Evolutionary conservation across 23 tunicate species (phyloP).

Genomic region (Halocynthia aurantium): DNA sequence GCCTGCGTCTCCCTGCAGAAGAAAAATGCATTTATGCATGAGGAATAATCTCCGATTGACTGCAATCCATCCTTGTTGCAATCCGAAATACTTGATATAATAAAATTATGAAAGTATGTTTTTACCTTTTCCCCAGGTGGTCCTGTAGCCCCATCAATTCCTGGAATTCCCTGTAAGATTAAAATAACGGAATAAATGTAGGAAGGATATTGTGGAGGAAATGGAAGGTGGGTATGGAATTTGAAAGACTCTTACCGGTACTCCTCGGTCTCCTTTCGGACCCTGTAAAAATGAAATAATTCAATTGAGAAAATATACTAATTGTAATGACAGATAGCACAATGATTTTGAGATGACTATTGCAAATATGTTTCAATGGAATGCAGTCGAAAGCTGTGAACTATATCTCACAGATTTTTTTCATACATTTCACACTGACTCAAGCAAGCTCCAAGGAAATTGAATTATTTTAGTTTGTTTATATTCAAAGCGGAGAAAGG

Average conservation of each 20-base stretch:
- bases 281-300: conserved; percentile 10
- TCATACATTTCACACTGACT: too few relatives aligned
- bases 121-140: conserved; percentile 26
- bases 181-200: background rate
- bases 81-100: background rate
- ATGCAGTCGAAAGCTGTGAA: too few relatives aligned
- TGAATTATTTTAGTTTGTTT: too few relatives aligned
- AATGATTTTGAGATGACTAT: too few relatives aligned
- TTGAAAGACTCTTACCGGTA: background rate
- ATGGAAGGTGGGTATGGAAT: too few relatives aligned
- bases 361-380: too few relatives aligned
- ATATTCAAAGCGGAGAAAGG: too few relatives aligned
- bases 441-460: too few relatives aligned
- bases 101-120: background rate
- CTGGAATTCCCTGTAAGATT: conserved; percentile 18
- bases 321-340: too few relatives aligned
- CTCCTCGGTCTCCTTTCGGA: conserved; percentile 36
- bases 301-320: background rate
- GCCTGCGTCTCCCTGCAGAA: conserved; percentile 49
- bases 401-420: too few relatives aligned
- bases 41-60: background rate
- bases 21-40: too few relatives aligned
- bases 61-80: background rate
- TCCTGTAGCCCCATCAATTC: conserved; percentile 30
- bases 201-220: too few relatives aligned